Evolutionary conservation across 2,797 vertebrate species (phyloP).

Genomic region (Gallirallus australis): DNA sequence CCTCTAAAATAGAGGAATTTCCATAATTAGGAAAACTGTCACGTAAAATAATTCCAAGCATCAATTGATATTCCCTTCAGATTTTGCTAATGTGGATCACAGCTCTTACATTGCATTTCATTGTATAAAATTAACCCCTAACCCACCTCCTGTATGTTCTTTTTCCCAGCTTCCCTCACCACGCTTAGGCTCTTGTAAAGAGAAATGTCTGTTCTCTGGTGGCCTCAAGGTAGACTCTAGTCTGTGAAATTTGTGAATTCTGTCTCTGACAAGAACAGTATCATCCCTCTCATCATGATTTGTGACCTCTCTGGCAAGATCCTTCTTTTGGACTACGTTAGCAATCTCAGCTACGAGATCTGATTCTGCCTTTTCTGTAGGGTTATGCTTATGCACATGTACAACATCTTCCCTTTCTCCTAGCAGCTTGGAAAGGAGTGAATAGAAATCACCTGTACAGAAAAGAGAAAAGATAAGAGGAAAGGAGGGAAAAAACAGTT

Average conservation of each 20-base stretch:
- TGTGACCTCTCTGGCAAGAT: slow-evolving; percentile 82
- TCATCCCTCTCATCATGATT: slow-evolving; percentile 81
- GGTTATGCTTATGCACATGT: slow-evolving; percentile 87
- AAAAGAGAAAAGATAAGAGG: slow-evolving; percentile 73
- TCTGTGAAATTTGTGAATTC: slow-evolving; percentile 95
- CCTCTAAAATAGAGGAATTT: neutral
- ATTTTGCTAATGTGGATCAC: slow-evolving; percentile 76
- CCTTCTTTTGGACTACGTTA: slow-evolving; percentile 92
- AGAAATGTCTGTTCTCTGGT: slow-evolving; percentile 79
- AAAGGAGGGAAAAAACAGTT: slow-evolving; percentile 43
- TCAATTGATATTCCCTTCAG: slow-evolving; percentile 78
- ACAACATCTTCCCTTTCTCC: slow-evolving; percentile 90
- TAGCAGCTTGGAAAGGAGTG: slow-evolving; percentile 94
- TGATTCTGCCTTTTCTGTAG: slow-evolving; percentile 85
- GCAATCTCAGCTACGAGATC: slow-evolving; percentile 90
- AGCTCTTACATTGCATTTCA: slow-evolving; percentile 21
- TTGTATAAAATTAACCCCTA: slow-evolving; percentile 70
- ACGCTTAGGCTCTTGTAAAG: slow-evolving; percentile 73
- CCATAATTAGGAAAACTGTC: neutral
- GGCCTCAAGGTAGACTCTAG: slow-evolving; percentile 88
- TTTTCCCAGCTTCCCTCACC: slow-evolving; percentile 76
- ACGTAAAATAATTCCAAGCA: neutral
- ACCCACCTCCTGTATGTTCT: slow-evolving; percentile 88
- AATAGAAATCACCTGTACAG: slow-evolving; percentile 94
- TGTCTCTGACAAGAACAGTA: slow-evolving; percentile 90